Conservation (phyloP, 2,797 vertebrate species). For the Rhodeus uyekii region DNA sequence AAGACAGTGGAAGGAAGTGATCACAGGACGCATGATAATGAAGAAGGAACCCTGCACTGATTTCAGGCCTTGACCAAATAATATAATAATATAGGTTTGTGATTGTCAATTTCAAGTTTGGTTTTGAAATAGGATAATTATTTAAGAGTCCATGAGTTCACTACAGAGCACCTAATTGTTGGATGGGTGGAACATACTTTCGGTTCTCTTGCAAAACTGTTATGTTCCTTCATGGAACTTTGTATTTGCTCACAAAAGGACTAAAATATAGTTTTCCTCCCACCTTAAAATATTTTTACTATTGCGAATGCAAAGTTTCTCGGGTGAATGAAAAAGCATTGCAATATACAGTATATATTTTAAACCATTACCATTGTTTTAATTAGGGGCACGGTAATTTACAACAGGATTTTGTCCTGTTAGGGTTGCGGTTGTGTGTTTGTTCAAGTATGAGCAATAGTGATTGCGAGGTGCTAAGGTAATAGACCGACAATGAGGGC, state of each 20-base stretch:
- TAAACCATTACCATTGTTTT: not conserved
- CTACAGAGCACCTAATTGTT: not conserved
- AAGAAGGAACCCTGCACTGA: conserved; percentile 21
- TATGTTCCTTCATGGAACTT: not conserved
- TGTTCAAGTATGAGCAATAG: not conserved
- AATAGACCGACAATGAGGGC: not conserved
- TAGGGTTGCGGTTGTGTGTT: not conserved
- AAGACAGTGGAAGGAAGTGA: conserved; percentile 29
- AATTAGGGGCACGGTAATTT: not conserved
- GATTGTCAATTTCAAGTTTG: not conserved
- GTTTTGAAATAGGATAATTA: not conserved
- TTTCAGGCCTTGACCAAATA: conserved; percentile 51
- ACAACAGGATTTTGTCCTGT: not conserved
- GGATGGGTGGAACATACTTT: too few species aligned
- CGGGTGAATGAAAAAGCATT: not conserved
- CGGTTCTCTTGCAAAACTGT: too few species aligned
- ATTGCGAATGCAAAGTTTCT: not conserved
- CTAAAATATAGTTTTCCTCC: not conserved
- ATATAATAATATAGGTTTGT: not conserved
- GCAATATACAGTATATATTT: not conserved
- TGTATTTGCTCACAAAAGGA: not conserved
- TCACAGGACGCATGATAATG: conserved; percentile 36
- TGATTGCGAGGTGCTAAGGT: too few species aligned
- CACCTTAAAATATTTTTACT: not conserved
- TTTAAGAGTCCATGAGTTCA: not conserved